These are phyloP conservation scores for Rhinoraja longicauda DNA, from an alignment of 2,797 vertebrate genomes.

Conservation along the genomic window DNA sequence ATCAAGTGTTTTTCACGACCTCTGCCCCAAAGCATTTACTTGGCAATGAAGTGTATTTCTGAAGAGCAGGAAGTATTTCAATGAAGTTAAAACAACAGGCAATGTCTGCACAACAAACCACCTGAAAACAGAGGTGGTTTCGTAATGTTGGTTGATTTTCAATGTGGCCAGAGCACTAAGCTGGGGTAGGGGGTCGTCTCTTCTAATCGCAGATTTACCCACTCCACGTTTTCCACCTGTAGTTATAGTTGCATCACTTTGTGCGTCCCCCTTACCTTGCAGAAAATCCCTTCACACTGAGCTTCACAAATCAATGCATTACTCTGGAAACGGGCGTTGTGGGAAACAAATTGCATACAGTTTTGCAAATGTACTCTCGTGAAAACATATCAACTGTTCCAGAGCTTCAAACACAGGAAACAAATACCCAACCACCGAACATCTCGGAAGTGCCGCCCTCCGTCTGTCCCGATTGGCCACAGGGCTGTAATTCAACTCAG, in stretches of 20 bases:
- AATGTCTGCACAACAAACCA: neutral
- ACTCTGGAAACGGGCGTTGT: too few relatives aligned
- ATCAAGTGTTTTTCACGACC: neutral
- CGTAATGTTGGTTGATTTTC: neutral
- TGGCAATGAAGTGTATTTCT: neutral
- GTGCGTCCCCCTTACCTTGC: neutral
- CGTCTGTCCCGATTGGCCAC: neutral
- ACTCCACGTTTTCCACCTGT: neutral
- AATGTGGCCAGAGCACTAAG: neutral
- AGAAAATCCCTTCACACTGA: too few relatives aligned
- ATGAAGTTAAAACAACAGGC: neutral
- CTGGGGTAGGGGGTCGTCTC: too few relatives aligned
- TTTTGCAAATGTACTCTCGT: too few relatives aligned
- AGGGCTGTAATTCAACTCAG: neutral
- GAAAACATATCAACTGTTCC: neutral
- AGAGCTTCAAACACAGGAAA: neutral
- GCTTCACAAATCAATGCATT: too few relatives aligned
- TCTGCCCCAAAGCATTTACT: neutral
- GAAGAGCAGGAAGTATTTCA: neutral
- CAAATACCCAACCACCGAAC: neutral
- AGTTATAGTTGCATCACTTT: too few relatives aligned
- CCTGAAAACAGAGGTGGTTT: neutral
- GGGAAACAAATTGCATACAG: too few relatives aligned
- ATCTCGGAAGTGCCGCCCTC: neutral
- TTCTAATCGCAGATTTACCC: too few relatives aligned